phyloP scores from a whole-genome alignment of 2,797 vertebrate genomes.

The Margarornis squamiger region DNA sequence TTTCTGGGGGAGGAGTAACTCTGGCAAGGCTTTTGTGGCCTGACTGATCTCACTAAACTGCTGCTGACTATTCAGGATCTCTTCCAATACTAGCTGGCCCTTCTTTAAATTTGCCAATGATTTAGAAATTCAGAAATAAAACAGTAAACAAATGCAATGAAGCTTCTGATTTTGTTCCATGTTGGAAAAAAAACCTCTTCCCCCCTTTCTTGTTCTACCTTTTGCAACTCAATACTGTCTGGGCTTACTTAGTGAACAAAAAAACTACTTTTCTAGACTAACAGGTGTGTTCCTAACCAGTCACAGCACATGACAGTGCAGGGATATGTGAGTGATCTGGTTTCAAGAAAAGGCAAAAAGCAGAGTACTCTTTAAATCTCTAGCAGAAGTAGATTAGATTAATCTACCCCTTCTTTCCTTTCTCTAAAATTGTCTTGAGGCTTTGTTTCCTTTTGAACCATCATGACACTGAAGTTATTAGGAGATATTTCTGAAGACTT shows the following conservation, averaged over 20 bases:
- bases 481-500: neutral
- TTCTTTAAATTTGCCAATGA: neutral
- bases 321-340: neutral
- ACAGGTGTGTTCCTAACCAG: neutral
- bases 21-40: slow-evolving; percentile 39
- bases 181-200: neutral
- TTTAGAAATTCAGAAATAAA: slow-evolving; percentile 24
- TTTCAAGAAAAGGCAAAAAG: slow-evolving; percentile 2
- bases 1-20: slow-evolving; percentile 49
- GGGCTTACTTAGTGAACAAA: neutral
- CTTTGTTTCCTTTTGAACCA: neutral
- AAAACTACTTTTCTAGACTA: neutral
- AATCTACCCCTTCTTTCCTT: neutral
- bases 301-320: neutral
- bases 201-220: neutral
- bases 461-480: neutral
- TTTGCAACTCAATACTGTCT: neutral
- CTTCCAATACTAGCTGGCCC: slow-evolving; percentile 13
- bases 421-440: neutral
- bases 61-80: slow-evolving; percentile 17
- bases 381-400: neutral
- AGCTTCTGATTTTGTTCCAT: neutral
- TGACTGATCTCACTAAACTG: slow-evolving; percentile 33
- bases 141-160: slow-evolving; percentile 14
- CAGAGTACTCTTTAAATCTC: neutral